Conservation (phyloP, 2,888 invertebrate genomes). For the Noctua janthina region DNA sequence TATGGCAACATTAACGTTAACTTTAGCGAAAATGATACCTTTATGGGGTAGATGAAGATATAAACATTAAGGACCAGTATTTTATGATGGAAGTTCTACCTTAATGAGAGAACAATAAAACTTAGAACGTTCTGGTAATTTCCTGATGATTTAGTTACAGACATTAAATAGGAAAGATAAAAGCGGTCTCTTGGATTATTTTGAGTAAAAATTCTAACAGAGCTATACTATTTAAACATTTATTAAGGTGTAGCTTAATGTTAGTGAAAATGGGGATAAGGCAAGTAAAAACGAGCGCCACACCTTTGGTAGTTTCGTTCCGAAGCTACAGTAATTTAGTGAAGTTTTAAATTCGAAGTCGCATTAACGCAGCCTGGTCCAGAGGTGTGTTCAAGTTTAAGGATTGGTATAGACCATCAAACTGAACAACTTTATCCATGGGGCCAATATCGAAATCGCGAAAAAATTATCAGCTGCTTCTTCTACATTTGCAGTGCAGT, state of each 20-base stretch:
- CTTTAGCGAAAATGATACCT: conserved; percentile 30
- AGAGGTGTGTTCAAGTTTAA: too few relatives aligned
- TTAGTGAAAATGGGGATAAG: neutral
- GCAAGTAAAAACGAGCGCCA: neutral
- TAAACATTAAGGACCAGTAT: conserved; percentile 10
- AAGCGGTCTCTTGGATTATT: neutral
- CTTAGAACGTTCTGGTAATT: neutral
- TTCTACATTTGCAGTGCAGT: too few relatives aligned
- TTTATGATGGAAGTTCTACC: neutral
- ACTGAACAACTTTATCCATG: too few relatives aligned
- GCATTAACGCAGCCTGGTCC: too few relatives aligned
- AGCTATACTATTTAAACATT: neutral
- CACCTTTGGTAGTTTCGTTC: too few relatives aligned
- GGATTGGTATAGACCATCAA: too few relatives aligned
- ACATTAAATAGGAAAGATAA: neutral
- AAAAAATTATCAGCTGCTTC: too few relatives aligned
- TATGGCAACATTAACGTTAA: conserved; percentile 47
- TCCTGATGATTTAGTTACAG: neutral
- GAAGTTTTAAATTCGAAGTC: too few relatives aligned
- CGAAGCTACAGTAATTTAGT: too few relatives aligned
- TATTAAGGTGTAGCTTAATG: neutral
- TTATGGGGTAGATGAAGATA: conserved; percentile 23
- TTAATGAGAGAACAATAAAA: neutral
- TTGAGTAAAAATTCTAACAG: neutral
- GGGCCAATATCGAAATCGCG: too few relatives aligned